Base-by-base conservation (phyloP, 2,113 vertebrate species). In the Oenanthe melanoleuca region DNA sequence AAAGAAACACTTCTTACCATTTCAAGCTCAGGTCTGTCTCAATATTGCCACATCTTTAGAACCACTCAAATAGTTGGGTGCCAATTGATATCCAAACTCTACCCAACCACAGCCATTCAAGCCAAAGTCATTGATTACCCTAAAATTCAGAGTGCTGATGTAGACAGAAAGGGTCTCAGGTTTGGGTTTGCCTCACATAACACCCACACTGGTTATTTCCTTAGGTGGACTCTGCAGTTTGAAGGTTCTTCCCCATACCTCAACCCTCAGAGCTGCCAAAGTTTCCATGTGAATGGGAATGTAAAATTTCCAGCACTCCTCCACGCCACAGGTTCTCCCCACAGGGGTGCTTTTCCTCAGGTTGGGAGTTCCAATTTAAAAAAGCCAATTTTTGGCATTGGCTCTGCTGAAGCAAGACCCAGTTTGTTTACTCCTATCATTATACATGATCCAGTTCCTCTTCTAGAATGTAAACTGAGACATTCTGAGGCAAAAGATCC, bases 221-320 rank as follows among this genome's bases (percentile, higher is more conserved):
- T 23, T 7, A 17, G 0, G 0, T 0, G 2, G 6, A 11, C 17
- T 29, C 24, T 8, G 20, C 1, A 14, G 15, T 33, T 28, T 55
- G 33, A 78, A 86, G 50, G 26, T 70, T 15, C 14, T 59, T 26
- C 21, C 23, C 17, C 5, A 12, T 2, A 6, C 28, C 47, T 40
- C 2, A 0, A 3, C 7, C 22, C 40, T 31, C 31, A 50, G 20
- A 29, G 50, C 4, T 7, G 9, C 33, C 20, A 14, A 21, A 47
- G 14, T 34, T 52, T 56, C 40, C 45, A 5, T 1, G 9, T 4
- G 29, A 18, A 18, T 12, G 2, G 1, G 52, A 66, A 74, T 0
- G 6, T 4, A 45, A 31, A 12, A 50, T n/a, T 44, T 44, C 29
- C 52, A 52, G 61, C 37, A 9, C 0, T 23, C 14, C 44, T 40